Evolutionary conservation across 2,888 invertebrate genomes (phyloP), one percentile per base, ranked within the genome.

Genomic region (Polymixis flavicincta): DNA sequence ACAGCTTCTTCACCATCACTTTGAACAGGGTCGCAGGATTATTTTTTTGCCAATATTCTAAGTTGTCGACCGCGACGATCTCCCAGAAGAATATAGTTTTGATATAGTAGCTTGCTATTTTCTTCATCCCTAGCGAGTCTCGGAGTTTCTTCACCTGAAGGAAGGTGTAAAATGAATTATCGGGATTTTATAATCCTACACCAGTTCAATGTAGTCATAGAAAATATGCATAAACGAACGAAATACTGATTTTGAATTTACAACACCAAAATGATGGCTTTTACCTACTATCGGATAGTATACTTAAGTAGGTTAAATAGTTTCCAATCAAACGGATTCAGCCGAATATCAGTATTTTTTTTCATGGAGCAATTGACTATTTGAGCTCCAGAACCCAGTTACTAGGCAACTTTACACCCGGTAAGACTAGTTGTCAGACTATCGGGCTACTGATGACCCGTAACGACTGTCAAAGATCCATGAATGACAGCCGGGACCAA

Each of bases 51-150:
- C 96, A 95, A 79, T 91, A 95, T 0, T 73, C 68, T 9, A 85
- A 79, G 37, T 92, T 89, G 55, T 91, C 87, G 19, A 84, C 87
- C 22, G 90, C 89, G 0, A 88, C 79, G 19, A 92, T 89, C 81
- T 95, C 95, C 92, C 95, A 95, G 69, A 96, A 94, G 85, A 96
- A 96, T 1, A 97, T 78, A 0, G 97, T 97, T 87, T 97, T 97
- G 1, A 97, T 95, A 71, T 95, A 97, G 83, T 97, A 97, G 82
- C 97, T 97, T 0, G 96, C 95, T n/a, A 97, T 92, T 14, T 90
- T 90, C 1, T 92, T 83, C 94, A 97, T 96, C 0, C 90, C 88
- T 59, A 92, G 92, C 0, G 92, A 89, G 83, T 97, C 97, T 5
- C 97, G 94, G 4, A 97, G 86, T 90, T 97, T 97, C 92, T 97